phyloP scores from a whole-genome alignment of 2,888 invertebrate species.

The Clanis bilineata region DNA sequence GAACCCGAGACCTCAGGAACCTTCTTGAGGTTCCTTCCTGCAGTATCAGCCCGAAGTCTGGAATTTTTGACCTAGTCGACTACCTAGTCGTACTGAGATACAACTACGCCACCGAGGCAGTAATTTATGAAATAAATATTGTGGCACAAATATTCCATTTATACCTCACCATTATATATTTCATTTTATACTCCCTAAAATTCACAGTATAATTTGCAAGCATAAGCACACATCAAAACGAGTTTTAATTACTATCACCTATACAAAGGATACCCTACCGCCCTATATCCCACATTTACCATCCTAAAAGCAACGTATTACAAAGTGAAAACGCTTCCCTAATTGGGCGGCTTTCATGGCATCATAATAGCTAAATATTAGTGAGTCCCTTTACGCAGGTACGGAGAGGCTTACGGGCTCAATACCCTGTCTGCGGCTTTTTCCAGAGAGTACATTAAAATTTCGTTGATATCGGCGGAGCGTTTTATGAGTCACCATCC shows the following conservation, averaged over 20 bases:
- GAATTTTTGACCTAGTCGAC: no score
- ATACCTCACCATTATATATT: background rate
- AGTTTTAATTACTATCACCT: constrained; percentile 7
- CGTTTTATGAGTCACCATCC: constrained; percentile 34
- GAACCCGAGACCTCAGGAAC: no score
- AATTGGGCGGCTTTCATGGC: constrained; percentile 51
- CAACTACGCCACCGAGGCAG: no score
- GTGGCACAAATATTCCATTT: no score
- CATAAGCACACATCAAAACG: background rate
- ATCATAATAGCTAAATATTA: constrained; percentile 57
- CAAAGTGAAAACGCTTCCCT: constrained; percentile 47
- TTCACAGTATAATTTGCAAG: constrained; percentile 24
- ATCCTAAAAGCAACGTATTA: constrained; percentile 31
- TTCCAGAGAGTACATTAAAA: constrained; percentile 38
- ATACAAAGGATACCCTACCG: background rate
- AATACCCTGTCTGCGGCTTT: constrained; percentile 18
- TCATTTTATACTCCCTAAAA: background rate
- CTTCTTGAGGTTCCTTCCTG: no score
- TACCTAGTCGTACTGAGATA: no score
- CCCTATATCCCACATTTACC: constrained; percentile 2
- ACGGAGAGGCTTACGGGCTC: constrained; percentile 13
- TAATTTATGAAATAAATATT: no score
- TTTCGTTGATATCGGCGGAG: constrained; percentile 37
- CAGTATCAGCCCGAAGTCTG: no score
- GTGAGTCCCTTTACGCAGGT: constrained; percentile 51